Percentiles rank a stretch among this genome's conserved stretches.
These are phyloP conservation scores for Folsomia candida DNA, from an alignment of 2,888 invertebrate species.

Conservation along the genomic window DNA sequence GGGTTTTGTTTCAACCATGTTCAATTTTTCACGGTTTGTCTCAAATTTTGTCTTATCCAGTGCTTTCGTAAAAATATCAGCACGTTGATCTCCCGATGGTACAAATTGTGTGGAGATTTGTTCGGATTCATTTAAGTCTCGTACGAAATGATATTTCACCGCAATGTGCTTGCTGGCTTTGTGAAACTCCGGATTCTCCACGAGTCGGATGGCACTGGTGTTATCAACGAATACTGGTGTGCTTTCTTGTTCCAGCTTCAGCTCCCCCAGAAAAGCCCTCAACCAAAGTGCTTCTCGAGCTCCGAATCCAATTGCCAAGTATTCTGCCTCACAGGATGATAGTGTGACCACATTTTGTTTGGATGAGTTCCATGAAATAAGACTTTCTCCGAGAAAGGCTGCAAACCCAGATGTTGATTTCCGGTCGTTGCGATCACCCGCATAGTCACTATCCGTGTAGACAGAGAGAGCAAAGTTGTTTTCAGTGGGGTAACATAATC, in stretches of 20 bases:
- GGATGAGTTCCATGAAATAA: slow-evolving; percentile 9
- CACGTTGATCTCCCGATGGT: not conserved
- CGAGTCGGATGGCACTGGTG: too few relatives aligned
- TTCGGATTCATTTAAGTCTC: not conserved
- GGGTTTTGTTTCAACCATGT: not conserved
- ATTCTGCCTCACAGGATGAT: slow-evolving; percentile 25
- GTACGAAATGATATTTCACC: not conserved
- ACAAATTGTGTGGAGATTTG: not conserved
- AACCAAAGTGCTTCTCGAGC: slow-evolving; percentile 20
- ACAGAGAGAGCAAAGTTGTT: slow-evolving; percentile 31
- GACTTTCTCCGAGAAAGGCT: slow-evolving; percentile 17
- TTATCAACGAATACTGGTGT: slow-evolving; percentile 7
- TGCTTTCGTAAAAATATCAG: slow-evolving; percentile 13
- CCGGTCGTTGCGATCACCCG: slow-evolving; percentile 37
- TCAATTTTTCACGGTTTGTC: not conserved
- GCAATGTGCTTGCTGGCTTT: too few relatives aligned
- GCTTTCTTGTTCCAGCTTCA: not conserved
- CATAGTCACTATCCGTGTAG: slow-evolving; percentile 52
- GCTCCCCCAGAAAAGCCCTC: slow-evolving; percentile 8
- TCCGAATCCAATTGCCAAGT: slow-evolving; percentile 9
- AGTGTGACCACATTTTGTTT: slow-evolving; percentile 16
- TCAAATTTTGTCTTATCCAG: not conserved
- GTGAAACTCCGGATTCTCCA: too few relatives aligned
- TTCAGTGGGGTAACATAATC: slow-evolving; percentile 40
- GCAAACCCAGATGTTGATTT: slow-evolving; percentile 48